phyloP scores from a whole-genome alignment of 2,113 vertebrate species.

The Hiodon tergisus region DNA sequence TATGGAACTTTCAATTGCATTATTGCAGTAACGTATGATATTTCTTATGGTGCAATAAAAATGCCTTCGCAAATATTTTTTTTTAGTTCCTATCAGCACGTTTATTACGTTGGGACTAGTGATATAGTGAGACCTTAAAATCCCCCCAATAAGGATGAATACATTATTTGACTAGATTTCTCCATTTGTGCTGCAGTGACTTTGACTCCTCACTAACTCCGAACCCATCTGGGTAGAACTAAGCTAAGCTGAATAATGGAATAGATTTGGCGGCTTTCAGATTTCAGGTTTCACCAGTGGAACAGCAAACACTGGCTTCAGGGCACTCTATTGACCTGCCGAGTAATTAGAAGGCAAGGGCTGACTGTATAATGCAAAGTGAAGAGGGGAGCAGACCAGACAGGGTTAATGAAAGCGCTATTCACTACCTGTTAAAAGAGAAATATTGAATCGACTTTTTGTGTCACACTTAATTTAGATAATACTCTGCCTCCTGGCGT shows the following conservation, averaged over 20 bases:
- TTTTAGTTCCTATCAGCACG: too few species aligned
- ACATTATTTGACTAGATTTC: neutral
- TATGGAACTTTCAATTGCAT: too few species aligned
- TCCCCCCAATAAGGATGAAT: neutral
- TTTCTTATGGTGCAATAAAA: too few species aligned
- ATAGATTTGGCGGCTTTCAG: neutral
- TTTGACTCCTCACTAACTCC: conserved; percentile 7
- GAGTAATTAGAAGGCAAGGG: neutral
- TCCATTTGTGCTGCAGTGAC: neutral
- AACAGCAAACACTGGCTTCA: neutral
- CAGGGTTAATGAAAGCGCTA: neutral
- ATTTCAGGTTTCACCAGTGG: neutral
- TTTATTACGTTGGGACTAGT: too few species aligned
- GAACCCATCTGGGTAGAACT: neutral
- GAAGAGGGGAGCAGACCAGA: neutral
- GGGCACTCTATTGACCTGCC: neutral
- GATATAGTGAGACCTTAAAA: too few species aligned
- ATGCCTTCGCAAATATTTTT: too few species aligned
- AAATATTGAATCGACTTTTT: neutral
- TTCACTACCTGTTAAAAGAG: neutral
- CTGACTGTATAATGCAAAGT: neutral
- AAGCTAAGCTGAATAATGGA: neutral
- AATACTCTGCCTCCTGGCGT: neutral
- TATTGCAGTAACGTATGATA: too few species aligned
- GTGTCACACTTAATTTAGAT: neutral